phyloP scores from a whole-genome alignment of 2,888 invertebrate species.

The Lithophane ornitopus region DNA sequence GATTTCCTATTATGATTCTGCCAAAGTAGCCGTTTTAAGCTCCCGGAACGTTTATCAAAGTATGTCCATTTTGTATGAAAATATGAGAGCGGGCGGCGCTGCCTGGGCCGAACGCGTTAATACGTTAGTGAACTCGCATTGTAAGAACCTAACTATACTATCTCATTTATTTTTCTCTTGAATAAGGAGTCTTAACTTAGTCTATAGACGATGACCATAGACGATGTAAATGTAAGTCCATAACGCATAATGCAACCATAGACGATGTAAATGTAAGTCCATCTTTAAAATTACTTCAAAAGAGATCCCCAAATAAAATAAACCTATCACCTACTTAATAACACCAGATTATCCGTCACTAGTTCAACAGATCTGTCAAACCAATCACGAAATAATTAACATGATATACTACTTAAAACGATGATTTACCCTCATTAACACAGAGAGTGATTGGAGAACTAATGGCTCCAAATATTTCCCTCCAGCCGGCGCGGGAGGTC shows the following conservation, averaged over 20 bases:
- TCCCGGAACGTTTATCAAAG: no score
- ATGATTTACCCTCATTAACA: conserved; percentile 57
- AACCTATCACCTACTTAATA: conserved; percentile 21
- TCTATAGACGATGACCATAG: neutral
- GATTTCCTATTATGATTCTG: no score
- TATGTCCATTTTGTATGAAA: no score
- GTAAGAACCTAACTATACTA: neutral
- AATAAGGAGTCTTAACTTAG: neutral
- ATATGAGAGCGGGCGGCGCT: no score
- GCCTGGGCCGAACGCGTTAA: no score
- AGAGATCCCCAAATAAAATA: neutral
- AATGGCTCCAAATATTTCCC: conserved; percentile 58
- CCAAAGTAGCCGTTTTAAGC: no score
- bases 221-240: neutral
- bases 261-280: neutral
- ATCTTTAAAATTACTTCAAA: conserved; percentile 31
- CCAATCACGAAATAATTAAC: conserved; percentile 54
- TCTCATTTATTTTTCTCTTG: neutral
- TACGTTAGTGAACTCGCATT: neutral
- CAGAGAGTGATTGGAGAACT: conserved; percentile 49
- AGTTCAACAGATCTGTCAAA: conserved; percentile 48
- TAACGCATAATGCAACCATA: no score
- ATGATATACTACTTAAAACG: conserved; percentile 46
- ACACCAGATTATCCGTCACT: conserved; percentile 44
- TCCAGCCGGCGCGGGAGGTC: conserved; percentile 62